Base-by-base conservation (phyloP, 2,888 invertebrate genomes). In the Dynastes maya region DNA sequence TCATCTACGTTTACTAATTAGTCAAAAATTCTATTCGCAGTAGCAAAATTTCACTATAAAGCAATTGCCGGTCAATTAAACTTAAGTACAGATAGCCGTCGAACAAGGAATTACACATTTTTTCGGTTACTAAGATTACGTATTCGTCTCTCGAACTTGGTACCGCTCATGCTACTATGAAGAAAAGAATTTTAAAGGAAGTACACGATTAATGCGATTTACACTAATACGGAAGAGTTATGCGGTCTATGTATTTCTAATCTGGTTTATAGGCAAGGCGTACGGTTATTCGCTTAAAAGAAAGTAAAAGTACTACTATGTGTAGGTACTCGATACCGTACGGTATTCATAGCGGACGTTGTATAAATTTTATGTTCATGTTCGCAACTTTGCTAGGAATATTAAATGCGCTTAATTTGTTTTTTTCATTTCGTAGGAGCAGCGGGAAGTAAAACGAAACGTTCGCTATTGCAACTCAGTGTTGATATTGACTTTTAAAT, bases 161-260 rank as follows among this genome's bases (percentile, higher is more conserved):
- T 63, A 29, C 6, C 55, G 22, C 27, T 13, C 63, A 58, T 22
- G 8, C 11, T 63, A 13, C 27, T 8, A 27, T 4, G 11, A 63
- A 63, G 29, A 63, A 29, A 51, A 68, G 27, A 68, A 13, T 2
- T 13, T 51, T 51, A 51, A 29, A 68, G 68, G 68, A 68, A 68
- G 68, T 68, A 68, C 22, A 51, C 68, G 22, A 68, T 53, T 68
- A 68, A 68, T 32, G n/a, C 68, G 51, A 51, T 68, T 29, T 68
- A 68, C 68, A 22, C 29, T n/a, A 51, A 68, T 49, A 68, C 68
- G 68, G 51, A 68, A 68, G 68, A 68, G 51, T 68, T 53, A 49
- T 32, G 22, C 29, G 13, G 51, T 68, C 29, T 68, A 45, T 45
- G 45, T 45, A 51, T 51, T 68, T 32, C 68, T 68, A 68, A 68